Evolutionary conservation across 2,113 vertebrate genomes (phyloP).

Genomic region (Hiodon alosoides): DNA sequence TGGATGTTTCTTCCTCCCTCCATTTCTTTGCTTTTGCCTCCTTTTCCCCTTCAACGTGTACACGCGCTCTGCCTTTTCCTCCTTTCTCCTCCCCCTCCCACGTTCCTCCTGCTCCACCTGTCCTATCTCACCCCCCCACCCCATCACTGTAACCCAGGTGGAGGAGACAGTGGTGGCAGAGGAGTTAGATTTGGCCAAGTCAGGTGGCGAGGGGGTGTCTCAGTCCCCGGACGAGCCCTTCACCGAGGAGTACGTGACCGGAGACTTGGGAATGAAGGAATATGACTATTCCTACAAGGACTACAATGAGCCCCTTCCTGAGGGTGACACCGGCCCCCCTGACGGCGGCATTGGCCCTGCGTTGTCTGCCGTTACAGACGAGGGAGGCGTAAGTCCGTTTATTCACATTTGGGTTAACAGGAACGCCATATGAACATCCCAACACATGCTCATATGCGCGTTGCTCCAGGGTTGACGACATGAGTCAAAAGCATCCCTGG

Average conservation of each 20-base stretch:
- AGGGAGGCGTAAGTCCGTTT: constrained; percentile 79
- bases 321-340: constrained; percentile 34
- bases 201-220: constrained; percentile 40
- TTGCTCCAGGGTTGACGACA: too few relatives aligned
- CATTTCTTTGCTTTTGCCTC: neutral
- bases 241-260: constrained; percentile 67
- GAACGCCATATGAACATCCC: too few relatives aligned
- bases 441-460: too few relatives aligned
- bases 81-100: neutral
- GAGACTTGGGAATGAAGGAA: constrained; percentile 63
- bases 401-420: neutral
- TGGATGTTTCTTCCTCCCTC: constrained; percentile 9
- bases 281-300: constrained; percentile 82
- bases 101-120: neutral
- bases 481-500: too few relatives aligned
- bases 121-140: neutral
- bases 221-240: constrained; percentile 48
- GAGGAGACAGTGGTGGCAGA: constrained; percentile 43
- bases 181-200: constrained; percentile 49
- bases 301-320: constrained; percentile 60
- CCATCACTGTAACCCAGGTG: constrained; percentile 34
- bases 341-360: constrained; percentile 72
- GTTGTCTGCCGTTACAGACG: constrained; percentile 75
- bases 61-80: constrained; percentile 8
- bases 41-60: constrained; percentile 3